Percentiles rank a stretch among this genome's conserved stretches.
phyloP scores from a whole-genome alignment of 2,113 vertebrate species.

The Falco punctatus region DNA sequence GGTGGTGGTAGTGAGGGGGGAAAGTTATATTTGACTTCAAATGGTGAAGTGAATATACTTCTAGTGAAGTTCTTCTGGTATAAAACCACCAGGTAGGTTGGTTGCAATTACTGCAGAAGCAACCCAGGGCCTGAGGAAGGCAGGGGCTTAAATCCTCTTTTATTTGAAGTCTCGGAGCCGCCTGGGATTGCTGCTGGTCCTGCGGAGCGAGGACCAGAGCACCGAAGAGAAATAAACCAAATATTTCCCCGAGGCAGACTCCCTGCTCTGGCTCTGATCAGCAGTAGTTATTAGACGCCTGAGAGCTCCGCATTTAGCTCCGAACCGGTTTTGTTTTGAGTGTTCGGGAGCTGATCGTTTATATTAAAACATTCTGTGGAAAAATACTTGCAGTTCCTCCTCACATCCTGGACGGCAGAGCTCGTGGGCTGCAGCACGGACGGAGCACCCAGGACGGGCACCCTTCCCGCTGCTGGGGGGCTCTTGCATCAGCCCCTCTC shows the following conservation, averaged over 20 bases:
- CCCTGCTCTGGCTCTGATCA: background rate
- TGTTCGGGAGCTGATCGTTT: background rate
- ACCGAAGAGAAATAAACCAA: background rate
- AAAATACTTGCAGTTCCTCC: background rate
- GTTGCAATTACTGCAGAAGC: fast-evolving
- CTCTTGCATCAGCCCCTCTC: background rate
- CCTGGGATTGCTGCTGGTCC: background rate
- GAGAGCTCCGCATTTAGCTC: background rate
- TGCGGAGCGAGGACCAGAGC: background rate
- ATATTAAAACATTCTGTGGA: background rate
- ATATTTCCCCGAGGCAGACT: background rate
- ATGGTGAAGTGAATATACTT: background rate
- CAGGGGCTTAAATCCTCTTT: background rate
- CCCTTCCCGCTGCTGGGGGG: background rate
- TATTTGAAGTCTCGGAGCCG: background rate
- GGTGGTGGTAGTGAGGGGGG: too few species aligned
- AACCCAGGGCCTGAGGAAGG: background rate
- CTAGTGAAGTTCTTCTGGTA: background rate
- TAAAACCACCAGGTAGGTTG: fast-evolving
- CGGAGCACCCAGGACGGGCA: background rate
- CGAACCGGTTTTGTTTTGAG: background rate
- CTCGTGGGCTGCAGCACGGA: background rate
- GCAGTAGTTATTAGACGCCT: fast-evolving
- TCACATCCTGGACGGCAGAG: background rate
- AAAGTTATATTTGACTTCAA: background rate